Base-by-base conservation (phyloP, 2,797 vertebrate genomes). In the Tadarida brasiliensis region DNA sequence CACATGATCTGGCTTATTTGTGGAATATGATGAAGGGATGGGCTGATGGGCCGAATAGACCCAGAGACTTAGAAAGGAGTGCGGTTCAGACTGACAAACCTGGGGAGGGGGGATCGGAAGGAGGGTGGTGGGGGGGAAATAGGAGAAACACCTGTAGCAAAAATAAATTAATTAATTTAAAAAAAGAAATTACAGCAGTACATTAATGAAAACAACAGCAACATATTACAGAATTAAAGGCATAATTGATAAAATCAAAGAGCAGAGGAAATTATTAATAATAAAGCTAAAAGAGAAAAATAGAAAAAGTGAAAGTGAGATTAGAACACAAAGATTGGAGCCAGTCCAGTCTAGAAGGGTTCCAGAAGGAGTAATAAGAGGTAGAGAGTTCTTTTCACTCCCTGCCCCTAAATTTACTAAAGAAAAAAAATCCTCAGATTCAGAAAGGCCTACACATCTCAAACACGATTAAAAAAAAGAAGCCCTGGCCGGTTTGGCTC, bases 201-300 rank as follows among this genome's bases (percentile, higher is more conserved):
- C 67, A 61, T 16, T 68, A 73, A 86, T 49, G 39, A 17, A 89
- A 91, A 61, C 5, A 82, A 86, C 82, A 68, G 2, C 15, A 81
- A 56, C 28, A 49, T 16, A 59, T 68, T 70, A 35, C 22, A 83
- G 70, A 95, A 33, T 47, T 47, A 91, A 73, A 65, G 15, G 54
- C 86, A 5, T 44, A 93, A 85, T 86, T 71, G 67, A 70, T 81
- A 83, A 54, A 90, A 70, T 65, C 26, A 67, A 95, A 93, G 9
- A 85, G 10, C 56, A n/a, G 35, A 74, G 5, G 22, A 71, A 57
- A 89, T 61, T 88, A 19, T 85, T 76, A 9, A 78, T 30, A 95
- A 86, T 74, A 71, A 83, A 91, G 6, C 30, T 51, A 91, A 30
- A 39, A 61, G 11, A 89, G 14, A 63, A 90, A 35, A 54, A 78